phyloP scores from a whole-genome alignment of 2,113 vertebrate genomes.

The Cricetomys ansorgei region DNA sequence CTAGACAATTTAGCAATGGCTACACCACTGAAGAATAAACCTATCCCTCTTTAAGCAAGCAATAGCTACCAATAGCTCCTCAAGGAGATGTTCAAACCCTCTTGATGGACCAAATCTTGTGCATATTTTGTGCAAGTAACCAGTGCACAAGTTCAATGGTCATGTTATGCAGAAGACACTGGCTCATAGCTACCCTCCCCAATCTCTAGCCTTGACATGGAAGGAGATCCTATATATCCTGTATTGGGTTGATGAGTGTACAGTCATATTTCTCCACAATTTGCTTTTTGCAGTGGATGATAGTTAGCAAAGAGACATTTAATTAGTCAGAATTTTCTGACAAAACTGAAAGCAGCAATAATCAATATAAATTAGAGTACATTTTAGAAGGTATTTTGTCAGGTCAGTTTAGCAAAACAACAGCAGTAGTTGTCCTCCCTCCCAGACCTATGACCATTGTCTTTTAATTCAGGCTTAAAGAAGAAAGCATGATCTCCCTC shows the following conservation, averaged over 20 bases:
- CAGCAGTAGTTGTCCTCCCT: no score
- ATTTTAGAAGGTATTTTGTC: not conserved
- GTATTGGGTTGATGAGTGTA: not conserved
- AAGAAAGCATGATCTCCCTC: no score
- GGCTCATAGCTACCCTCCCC: not conserved
- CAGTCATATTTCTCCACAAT: not conserved
- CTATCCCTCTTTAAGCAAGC: not conserved
- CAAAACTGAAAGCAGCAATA: not conserved
- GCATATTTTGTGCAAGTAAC: not conserved
- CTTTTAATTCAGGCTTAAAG: not conserved
- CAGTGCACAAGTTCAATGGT: not conserved
- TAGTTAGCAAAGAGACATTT: no score
- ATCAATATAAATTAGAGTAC: not conserved
- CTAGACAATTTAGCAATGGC: not conserved
- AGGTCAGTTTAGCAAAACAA: not conserved
- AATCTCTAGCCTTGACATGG: not conserved
- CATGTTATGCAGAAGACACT: not conserved
- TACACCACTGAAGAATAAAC: not conserved
- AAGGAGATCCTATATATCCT: not conserved
- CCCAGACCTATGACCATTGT: no score
- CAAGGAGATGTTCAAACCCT: no score
- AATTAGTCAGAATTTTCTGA: no score
- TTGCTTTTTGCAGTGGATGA: no score
- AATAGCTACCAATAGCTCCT: not conserved
- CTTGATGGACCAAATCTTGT: not conserved